Base-by-base conservation (phyloP, 2,888 invertebrate species). In the Leucophenga montana region DNA sequence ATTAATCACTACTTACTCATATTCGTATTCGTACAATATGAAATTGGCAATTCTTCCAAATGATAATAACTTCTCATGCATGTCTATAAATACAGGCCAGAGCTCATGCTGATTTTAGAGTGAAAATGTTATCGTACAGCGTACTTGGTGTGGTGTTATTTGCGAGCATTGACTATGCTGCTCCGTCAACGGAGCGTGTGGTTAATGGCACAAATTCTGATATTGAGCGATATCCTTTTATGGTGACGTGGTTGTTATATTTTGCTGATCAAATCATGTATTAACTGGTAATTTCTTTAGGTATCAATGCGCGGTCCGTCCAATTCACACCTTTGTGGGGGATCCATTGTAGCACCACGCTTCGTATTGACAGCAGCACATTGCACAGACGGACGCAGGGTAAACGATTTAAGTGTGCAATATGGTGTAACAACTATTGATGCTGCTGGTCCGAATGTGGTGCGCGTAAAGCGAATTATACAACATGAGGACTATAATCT, bases 281-380 rank as follows among this genome's bases (percentile, higher is more conserved):
- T 31, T 59, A 39, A 8, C 39, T 39, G 8, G 8, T 11, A 1
- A 8, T 39, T 22, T 27, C 13, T 14, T 20, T 18, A 73, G 85
- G 66, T 80, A 39, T 86, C 87, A 2, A 6, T 86, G 70, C 85
- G 86, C 2, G 71, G 76, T 2, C 0, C 71, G 0, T 71, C 3
- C n/a, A 85, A 84, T 4, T 77, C 78, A 0, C 87, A 88, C 67
- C 78, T 76, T 2, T 87, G 87, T 67, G 87, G 87, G 0, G 74
- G 77, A 0, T 82, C 80, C 5, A 85, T 87, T 11, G 66, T 87
- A 16, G 78, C 78, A 3, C 69, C 77, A 6, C 72, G 77, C 27
- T 86, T 78, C 72, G 79, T 75, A 54, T 18, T 87, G 71, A 85
- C 87, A 0, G 87, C 87, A 5, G 86, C 87, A 4, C 88, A 88